Evolutionary conservation across 2,888 invertebrate species (phyloP).

Genomic region (Zonitis immaculata): DNA sequence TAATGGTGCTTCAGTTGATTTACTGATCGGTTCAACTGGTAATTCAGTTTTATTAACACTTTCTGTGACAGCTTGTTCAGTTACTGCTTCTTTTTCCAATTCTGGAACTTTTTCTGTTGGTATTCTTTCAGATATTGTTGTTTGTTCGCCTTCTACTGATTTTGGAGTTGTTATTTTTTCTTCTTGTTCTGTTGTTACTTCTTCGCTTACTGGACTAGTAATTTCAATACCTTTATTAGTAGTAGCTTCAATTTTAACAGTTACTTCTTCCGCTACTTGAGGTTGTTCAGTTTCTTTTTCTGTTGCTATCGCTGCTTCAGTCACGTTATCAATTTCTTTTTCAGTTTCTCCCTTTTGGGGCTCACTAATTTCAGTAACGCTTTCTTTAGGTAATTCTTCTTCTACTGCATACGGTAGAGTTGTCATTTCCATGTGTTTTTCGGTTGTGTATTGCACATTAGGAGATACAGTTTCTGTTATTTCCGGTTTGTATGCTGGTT

Average conservation of each 20-base stretch:
- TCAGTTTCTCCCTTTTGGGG: conserved; percentile 19
- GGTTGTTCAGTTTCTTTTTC: conserved; percentile 1
- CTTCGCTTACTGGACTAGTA: neutral
- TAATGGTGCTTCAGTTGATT: neutral
- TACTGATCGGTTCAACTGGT: conserved; percentile 8
- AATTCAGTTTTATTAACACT: conserved; percentile 9
- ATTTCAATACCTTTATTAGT: neutral
- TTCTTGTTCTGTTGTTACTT: conserved; percentile 2
- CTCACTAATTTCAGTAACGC: neutral
- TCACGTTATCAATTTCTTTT: conserved; percentile 17
- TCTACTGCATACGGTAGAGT: conserved; percentile 6
- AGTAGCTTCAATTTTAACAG: neutral
- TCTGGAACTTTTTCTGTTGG: conserved; percentile 3
- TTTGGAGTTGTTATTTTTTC: conserved; percentile 10
- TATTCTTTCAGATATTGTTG: neutral
- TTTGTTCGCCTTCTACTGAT: conserved; percentile 7
- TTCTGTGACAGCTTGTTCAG: conserved; percentile 14
- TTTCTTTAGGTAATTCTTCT: conserved; percentile 9
- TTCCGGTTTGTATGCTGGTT: conserved; percentile 3
- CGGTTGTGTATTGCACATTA: neutral
- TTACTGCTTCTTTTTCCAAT: conserved; percentile 2
- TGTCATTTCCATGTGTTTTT: conserved; percentile 1
- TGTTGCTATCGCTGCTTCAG: conserved; percentile 12
- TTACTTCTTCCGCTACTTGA: neutral
- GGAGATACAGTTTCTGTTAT: conserved; percentile 17